Conservation (phyloP, 2,797 vertebrate genomes). For the Acipenser oxyrinchus region DNA sequence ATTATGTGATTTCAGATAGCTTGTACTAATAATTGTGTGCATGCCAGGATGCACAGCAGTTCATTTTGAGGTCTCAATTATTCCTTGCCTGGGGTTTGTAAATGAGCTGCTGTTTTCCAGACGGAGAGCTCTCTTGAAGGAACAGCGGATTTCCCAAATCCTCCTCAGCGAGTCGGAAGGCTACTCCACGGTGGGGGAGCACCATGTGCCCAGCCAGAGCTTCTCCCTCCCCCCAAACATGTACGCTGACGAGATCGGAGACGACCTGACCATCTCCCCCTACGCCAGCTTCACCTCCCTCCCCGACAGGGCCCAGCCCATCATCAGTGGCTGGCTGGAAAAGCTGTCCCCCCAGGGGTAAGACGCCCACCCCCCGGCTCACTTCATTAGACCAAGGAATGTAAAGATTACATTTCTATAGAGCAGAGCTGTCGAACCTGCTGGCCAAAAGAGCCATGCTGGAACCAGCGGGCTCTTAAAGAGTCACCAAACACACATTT, state of each 20-base stretch:
- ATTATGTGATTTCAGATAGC: too few relatives aligned
- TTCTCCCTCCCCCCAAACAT: slow-evolving; percentile 54
- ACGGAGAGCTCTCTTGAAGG: slow-evolving; percentile 35
- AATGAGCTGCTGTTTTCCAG: slow-evolving; percentile 24
- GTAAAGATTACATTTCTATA: too few relatives aligned
- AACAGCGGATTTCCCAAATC: slow-evolving; percentile 43
- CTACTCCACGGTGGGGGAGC: slow-evolving; percentile 74
- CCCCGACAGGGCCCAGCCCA: slow-evolving; percentile 61
- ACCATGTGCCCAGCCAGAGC: slow-evolving; percentile 19
- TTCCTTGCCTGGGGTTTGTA: too few relatives aligned
- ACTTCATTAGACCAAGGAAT: too few relatives aligned
- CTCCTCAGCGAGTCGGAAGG: slow-evolving; percentile 54
- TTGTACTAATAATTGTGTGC: too few relatives aligned
- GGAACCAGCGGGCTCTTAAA: too few relatives aligned
- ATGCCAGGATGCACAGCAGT: too few relatives aligned
- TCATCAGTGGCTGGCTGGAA: slow-evolving; percentile 88
- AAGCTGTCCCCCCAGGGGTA: slow-evolving; percentile 95
- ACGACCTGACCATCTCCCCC: slow-evolving; percentile 87
- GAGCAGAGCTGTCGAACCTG: too few relatives aligned
- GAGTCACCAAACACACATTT: too few relatives aligned
- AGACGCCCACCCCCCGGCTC: slow-evolving; percentile 13
- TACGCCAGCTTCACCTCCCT: slow-evolving; percentile 87
- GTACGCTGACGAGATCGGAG: slow-evolving; percentile 57
- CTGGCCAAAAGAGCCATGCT: too few relatives aligned
- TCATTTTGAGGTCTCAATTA: too few relatives aligned